phyloP scores from a whole-genome alignment of 2,888 invertebrate species.

The Palloptera scutellata region DNA sequence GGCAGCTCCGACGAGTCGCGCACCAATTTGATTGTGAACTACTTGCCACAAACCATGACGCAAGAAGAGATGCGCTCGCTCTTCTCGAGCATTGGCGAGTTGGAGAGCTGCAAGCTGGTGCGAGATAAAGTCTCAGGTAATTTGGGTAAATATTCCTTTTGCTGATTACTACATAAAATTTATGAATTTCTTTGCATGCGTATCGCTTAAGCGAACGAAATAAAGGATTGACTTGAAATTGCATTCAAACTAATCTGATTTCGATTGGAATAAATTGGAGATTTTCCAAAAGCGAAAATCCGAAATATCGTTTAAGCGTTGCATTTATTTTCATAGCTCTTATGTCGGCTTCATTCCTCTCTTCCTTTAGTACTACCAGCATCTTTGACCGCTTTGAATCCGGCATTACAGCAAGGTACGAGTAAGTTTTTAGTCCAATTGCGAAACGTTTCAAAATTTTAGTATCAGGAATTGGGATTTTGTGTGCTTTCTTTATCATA shows the following conservation, averaged over 20 bases:
- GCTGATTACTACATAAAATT: neutral
- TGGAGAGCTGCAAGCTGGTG: conserved; percentile 96
- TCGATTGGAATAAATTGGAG: neutral
- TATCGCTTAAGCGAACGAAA: neutral
- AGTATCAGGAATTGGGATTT: conserved; percentile 15
- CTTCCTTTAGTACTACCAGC: conserved; percentile 58
- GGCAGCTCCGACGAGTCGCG: conserved; percentile 92
- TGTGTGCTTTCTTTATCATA: neutral
- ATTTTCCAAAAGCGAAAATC: neutral
- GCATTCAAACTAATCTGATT: no score
- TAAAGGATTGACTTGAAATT: no score
- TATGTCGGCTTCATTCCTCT: neutral
- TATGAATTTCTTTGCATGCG: no score
- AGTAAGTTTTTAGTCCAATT: conserved; percentile 29
- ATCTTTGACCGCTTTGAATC: conserved; percentile 62
- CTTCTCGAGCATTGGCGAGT: conserved; percentile 94
- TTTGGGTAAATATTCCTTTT: conserved; percentile 58
- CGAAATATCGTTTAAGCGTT: neutral
- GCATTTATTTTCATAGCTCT: neutral
- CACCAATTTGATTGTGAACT: conserved; percentile 94
- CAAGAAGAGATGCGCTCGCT: conserved; percentile 95
- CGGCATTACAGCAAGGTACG: conserved; percentile 63
- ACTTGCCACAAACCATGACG: conserved; percentile 91
- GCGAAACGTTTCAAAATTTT: conserved; percentile 20
- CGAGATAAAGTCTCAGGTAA: conserved; percentile 94